Percentiles rank a stretch among this genome's conserved stretches.
phyloP scores from a whole-genome alignment of 2,113 vertebrate genomes.

The Calonectris borealis region DNA sequence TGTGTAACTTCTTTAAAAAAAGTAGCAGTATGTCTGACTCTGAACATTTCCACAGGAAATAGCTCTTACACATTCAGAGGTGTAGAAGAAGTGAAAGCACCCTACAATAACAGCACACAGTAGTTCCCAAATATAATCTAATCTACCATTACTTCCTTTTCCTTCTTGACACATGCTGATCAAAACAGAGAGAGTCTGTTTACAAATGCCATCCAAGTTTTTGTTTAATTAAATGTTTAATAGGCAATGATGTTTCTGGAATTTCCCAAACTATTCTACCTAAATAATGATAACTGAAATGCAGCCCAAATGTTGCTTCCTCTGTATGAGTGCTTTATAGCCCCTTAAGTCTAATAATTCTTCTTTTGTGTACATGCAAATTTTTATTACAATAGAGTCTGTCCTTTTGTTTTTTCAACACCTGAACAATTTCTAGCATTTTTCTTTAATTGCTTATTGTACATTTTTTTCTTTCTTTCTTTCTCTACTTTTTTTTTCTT shows the following conservation, averaged over 20 bases:
- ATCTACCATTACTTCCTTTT: background rate
- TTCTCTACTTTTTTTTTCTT: background rate
- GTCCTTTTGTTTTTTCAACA: background rate
- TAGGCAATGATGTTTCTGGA: background rate
- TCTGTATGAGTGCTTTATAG: fast-evolving
- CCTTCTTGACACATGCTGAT: background rate
- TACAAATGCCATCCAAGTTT: background rate
- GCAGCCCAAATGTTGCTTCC: background rate
- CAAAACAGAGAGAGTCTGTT: background rate
- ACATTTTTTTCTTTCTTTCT: fast-evolving
- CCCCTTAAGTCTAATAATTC: background rate
- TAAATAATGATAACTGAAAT: background rate
- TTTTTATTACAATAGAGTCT: background rate
- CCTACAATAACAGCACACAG: fast-evolving
- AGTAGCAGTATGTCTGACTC: fast-evolving
- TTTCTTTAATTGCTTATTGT: background rate
- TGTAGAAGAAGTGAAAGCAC: background rate
- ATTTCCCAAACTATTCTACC: background rate
- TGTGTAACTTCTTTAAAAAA: background rate
- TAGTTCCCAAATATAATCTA: background rate
- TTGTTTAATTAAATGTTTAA: background rate
- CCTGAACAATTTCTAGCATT: fast-evolving
- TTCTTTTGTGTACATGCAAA: background rate
- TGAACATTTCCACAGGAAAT: background rate
- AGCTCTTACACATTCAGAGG: fast-evolving